Evolutionary conservation across 1,140 invertebrate species (phyloP).

Genomic region (Drosophila athabasca): DNA sequence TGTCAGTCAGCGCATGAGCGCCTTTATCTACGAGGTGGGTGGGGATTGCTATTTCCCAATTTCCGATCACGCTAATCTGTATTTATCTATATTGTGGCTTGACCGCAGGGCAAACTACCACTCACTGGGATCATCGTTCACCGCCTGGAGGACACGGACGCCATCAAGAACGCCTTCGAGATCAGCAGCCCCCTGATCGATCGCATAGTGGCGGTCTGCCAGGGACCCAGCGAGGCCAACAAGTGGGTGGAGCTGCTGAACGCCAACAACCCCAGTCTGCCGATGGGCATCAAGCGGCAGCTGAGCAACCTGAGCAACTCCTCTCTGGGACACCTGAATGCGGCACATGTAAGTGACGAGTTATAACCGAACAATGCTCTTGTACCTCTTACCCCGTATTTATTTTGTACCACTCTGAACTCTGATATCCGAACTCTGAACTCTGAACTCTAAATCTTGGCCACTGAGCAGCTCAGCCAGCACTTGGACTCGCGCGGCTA

Average conservation of each 20-base stretch:
- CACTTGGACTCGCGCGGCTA: conserved; percentile 85
- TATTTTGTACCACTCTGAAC: conserved; percentile 29
- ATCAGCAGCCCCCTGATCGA: conserved; percentile 96
- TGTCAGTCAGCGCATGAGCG: conserved; percentile 94
- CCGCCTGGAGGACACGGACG: conserved; percentile 91
- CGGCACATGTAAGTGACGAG: conserved; percentile 85
- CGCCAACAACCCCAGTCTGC: conserved; percentile 80
- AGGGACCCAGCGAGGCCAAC: conserved; percentile 92
- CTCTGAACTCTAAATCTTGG: conserved; percentile 37
- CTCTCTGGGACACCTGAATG: conserved; percentile 76
- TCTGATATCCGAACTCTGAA: background rate
- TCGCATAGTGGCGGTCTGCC: conserved; percentile 93
- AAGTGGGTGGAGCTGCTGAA: conserved; percentile 93
- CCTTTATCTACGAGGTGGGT: conserved; percentile 98
- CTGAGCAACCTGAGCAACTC: conserved; percentile 80
- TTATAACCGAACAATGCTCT: background rate
- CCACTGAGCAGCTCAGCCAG: conserved; percentile 66
- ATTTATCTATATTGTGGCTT: conserved; percentile 29
- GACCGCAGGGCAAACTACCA: conserved; percentile 92
- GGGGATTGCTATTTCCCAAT: conserved; percentile 42
- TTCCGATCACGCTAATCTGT: background rate
- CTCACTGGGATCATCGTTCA: conserved; percentile 92
- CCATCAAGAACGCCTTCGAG: conserved; percentile 95
- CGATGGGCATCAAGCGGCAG: conserved; percentile 83
- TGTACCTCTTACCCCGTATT: conserved; percentile 22